Conservation (phyloP, 2,113 vertebrate species). For the Prolemur simus region DNA sequence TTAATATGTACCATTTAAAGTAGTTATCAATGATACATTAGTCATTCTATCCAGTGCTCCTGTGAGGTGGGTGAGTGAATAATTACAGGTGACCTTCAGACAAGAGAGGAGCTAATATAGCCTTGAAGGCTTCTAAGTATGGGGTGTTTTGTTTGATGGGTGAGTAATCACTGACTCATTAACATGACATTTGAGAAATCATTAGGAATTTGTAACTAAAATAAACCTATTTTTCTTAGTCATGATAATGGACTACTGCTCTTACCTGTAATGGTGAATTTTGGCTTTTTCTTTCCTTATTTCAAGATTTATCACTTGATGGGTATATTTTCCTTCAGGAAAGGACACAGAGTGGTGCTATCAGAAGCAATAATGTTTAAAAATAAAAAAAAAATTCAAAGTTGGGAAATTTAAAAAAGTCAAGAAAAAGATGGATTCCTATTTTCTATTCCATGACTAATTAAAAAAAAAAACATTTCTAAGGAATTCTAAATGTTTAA, state of each 20-base stretch:
- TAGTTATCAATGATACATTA: constrained; percentile 65
- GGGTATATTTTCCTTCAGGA: neutral
- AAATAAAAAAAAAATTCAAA: neutral
- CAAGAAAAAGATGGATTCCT: neutral
- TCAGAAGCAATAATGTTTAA: neutral
- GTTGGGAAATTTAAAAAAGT: neutral
- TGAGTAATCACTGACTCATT: constrained; percentile 47
- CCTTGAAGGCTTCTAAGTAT: constrained; percentile 51
- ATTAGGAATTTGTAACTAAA: constrained; percentile 55
- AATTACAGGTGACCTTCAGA: constrained; percentile 72
- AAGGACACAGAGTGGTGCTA: constrained; percentile 1
- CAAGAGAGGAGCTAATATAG: constrained; percentile 54
- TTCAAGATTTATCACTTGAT: constrained; percentile 15
- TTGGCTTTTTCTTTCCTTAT: constrained; percentile 29
- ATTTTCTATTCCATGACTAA: neutral
- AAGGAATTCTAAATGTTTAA: constrained; percentile 11
- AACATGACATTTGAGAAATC: constrained; percentile 44
- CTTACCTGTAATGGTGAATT: constrained; percentile 15
- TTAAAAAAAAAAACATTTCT: neutral
- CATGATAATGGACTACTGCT: neutral
- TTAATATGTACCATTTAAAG: constrained; percentile 63
- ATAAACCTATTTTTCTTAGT: constrained; percentile 53
- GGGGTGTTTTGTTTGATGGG: constrained; percentile 45
- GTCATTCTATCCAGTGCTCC: constrained; percentile 34
- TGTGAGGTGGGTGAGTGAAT: constrained; percentile 58